phyloP scores from a whole-genome alignment of 1,140 invertebrate genomes.

The Drosophila pallidifrons region DNA sequence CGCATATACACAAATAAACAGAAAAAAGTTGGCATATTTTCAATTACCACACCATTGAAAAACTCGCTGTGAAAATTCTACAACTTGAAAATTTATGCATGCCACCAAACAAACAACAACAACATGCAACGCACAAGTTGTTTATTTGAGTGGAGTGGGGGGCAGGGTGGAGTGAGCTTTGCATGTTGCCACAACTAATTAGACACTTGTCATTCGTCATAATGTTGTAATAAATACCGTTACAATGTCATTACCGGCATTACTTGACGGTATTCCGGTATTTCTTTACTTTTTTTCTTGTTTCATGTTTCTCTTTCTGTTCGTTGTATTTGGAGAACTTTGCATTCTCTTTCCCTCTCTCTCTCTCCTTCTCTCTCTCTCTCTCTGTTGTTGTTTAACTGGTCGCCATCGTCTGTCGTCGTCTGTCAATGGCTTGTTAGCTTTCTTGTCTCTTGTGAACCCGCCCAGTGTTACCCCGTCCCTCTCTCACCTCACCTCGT shows the following conservation, averaged over 20 bases:
- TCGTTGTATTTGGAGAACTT: slow-evolving; percentile 22
- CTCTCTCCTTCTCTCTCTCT: background rate
- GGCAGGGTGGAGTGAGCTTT: background rate
- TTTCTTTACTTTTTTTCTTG: slow-evolving; percentile 12
- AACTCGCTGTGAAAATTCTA: slow-evolving; percentile 20
- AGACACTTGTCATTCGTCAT: slow-evolving; percentile 78
- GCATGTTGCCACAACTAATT: slow-evolving; percentile 74
- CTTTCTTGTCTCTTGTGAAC: slow-evolving; percentile 58
- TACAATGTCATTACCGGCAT: slow-evolving; percentile 81
- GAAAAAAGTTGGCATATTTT: slow-evolving; percentile 16
- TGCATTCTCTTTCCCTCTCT: slow-evolving; percentile 3
- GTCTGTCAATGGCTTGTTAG: slow-evolving; percentile 78
- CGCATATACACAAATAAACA: background rate
- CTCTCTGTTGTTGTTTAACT: background rate
- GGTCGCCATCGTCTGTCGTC: background rate
- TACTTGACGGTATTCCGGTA: slow-evolving; percentile 66
- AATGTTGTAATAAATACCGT: slow-evolving; percentile 83
- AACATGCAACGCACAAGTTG: background rate
- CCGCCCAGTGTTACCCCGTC: background rate
- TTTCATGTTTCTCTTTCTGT: background rate
- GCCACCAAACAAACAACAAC: slow-evolving; percentile 34
- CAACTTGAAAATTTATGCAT: slow-evolving; percentile 35
- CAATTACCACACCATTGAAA: slow-evolving; percentile 20
- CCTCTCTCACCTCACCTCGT: background rate
- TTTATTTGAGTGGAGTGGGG: background rate